These are phyloP conservation scores for Uloborus plumipes DNA, from an alignment of 2,888 invertebrate species.

Conservation along the genomic window DNA sequence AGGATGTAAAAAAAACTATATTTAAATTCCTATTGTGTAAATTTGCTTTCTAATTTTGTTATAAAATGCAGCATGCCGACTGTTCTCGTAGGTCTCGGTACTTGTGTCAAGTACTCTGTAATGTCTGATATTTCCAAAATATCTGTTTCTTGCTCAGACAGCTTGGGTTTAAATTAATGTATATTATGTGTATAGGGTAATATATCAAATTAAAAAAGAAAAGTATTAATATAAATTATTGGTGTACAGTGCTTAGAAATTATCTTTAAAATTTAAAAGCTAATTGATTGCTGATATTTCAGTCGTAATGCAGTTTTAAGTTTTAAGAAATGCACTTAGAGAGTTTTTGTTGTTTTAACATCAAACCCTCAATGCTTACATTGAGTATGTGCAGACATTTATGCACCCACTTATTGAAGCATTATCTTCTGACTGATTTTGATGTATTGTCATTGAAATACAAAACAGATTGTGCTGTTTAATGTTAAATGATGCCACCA, in stretches of 20 bases:
- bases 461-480: no score
- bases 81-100: conserved; percentile 52
- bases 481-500: no score
- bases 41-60: conserved; percentile 31
- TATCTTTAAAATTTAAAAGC: neutral
- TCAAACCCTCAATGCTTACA: no score
- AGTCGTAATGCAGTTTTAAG: no score
- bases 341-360: no score
- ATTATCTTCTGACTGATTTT: no score
- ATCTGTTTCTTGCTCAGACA: no score
- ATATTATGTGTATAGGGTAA: conserved; percentile 54
- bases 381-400: no score
- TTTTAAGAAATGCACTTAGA: no score
- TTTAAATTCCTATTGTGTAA: conserved; percentile 27
- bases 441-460: no score
- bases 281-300: no score
- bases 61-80: conserved; percentile 36
- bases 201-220: conserved; percentile 9
- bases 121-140: neutral
- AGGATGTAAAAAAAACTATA: conserved; percentile 37
- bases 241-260: conserved; percentile 14
- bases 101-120: conserved; percentile 13
- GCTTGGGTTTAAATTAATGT: conserved; percentile 1
- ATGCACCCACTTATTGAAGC: no score
- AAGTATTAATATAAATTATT: neutral